Evolutionary conservation across 2,888 invertebrate genomes (phyloP).

Genomic region (Sabatieria punctata): DNA sequence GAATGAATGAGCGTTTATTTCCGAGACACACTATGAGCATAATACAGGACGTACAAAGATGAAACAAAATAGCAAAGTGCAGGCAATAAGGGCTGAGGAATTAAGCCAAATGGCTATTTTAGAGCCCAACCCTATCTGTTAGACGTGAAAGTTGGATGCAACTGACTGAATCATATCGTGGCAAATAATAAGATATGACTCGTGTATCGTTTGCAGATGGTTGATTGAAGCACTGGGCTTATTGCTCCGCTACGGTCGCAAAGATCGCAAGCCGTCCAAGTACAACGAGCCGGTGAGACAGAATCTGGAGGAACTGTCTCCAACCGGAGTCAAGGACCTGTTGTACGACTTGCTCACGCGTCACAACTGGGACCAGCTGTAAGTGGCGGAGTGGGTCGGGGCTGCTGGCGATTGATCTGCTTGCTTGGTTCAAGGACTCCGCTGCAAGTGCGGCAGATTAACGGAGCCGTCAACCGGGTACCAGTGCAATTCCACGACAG

Average conservation of each 20-base stretch:
- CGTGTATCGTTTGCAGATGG: neutral
- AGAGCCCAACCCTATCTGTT: too few relatives aligned
- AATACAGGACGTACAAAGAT: too few relatives aligned
- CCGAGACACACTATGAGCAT: too few relatives aligned
- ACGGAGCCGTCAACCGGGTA: conserved; percentile 86
- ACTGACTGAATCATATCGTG: too few relatives aligned
- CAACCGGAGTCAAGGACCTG: conserved; percentile 26
- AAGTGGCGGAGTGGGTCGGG: conserved; percentile 8
- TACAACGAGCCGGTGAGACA: neutral
- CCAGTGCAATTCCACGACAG: conserved; percentile 83
- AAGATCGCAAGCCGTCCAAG: neutral
- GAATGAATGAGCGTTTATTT: too few relatives aligned
- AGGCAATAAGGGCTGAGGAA: too few relatives aligned
- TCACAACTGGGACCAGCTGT: conserved; percentile 25
- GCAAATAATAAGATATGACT: too few relatives aligned
- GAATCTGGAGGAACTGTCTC: conserved; percentile 26
- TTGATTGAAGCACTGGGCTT: neutral
- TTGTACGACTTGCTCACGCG: conserved; percentile 23
- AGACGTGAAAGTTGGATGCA: too few relatives aligned
- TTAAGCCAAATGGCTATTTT: too few relatives aligned
- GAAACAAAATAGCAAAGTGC: too few relatives aligned
- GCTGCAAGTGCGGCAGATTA: conserved; percentile 67
- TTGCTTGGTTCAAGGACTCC: conserved; percentile 49
- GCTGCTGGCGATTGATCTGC: neutral
- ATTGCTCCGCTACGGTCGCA: neutral